These are phyloP conservation scores for Polietes domitor DNA, from an alignment of 2,888 invertebrate genomes.

Conservation along the genomic window DNA sequence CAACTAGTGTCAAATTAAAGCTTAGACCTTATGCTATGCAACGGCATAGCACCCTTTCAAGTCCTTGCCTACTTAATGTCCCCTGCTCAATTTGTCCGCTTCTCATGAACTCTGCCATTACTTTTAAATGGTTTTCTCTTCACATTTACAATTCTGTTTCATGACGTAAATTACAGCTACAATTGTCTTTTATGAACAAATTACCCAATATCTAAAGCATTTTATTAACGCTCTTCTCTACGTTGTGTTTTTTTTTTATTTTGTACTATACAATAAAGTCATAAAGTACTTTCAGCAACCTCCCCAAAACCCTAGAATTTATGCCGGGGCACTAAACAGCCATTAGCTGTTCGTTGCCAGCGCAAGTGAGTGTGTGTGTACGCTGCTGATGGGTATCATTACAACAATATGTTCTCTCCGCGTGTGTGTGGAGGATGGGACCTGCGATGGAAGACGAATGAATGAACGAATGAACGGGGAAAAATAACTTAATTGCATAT, in stretches of 20 bases:
- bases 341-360: background rate
- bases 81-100: background rate
- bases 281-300: background rate
- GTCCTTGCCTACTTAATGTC: background rate
- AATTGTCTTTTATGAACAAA: slow-evolving; percentile 29
- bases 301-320: background rate
- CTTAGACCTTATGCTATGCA: too few relatives aligned
- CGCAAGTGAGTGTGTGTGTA: background rate
- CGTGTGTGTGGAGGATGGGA: background rate
- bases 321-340: background rate
- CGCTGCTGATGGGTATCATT: background rate
- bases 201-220: slow-evolving; percentile 24
- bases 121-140: background rate
- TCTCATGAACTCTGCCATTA: background rate
- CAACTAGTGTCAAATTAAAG: too few relatives aligned
- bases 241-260: background rate
- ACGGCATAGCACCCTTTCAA: too few relatives aligned
- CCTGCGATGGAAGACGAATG: background rate
- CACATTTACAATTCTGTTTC: background rate
- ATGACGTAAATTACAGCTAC: slow-evolving; percentile 10
- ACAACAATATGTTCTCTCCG: background rate
- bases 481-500: slow-evolving; percentile 26
- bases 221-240: slow-evolving; percentile 11
- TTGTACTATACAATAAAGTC: slow-evolving; percentile 10
- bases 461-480: background rate